Evolutionary conservation across 1,140 invertebrate species (phyloP).

Genomic region (Nebria ingens): DNA sequence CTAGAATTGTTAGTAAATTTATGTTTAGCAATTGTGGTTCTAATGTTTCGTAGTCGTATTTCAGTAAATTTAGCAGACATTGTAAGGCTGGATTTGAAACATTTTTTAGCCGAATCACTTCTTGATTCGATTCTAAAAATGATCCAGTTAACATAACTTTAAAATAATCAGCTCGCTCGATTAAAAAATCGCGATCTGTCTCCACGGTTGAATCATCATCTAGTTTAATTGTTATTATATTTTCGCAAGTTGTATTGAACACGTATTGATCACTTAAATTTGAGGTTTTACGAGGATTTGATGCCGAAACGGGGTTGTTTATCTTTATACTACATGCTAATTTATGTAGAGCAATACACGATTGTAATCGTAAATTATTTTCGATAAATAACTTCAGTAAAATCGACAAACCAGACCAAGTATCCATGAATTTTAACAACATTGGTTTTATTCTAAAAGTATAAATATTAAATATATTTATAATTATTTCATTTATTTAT

Average conservation of each 20-base stretch:
- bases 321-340: background rate
- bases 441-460: background rate
- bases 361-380: background rate
- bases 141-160: slow-evolving; percentile 51
- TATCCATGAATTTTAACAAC: slow-evolving; percentile 3
- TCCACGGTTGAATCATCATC: slow-evolving; percentile 50
- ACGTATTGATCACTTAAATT: slow-evolving; percentile 17
- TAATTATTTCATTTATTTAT: no score
- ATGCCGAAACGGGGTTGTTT: background rate
- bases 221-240: slow-evolving; percentile 47
- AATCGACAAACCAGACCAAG: background rate
- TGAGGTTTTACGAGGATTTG: background rate
- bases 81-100: slow-evolving; percentile 43
- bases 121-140: slow-evolving; percentile 52
- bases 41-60: slow-evolving; percentile 35
- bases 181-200: slow-evolving; percentile 47
- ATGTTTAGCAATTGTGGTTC: slow-evolving; percentile 31
- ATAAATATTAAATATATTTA: no score
- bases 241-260: slow-evolving; percentile 33
- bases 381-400: background rate
- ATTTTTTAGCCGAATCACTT: slow-evolving; percentile 42
- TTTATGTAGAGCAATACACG: background rate
- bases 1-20: slow-evolving; percentile 46
- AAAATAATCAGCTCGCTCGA: slow-evolving; percentile 52
- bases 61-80: slow-evolving; percentile 42